phyloP scores from a whole-genome alignment of 1,140 invertebrate genomes.

The Globodera rostochiensis region DNA sequence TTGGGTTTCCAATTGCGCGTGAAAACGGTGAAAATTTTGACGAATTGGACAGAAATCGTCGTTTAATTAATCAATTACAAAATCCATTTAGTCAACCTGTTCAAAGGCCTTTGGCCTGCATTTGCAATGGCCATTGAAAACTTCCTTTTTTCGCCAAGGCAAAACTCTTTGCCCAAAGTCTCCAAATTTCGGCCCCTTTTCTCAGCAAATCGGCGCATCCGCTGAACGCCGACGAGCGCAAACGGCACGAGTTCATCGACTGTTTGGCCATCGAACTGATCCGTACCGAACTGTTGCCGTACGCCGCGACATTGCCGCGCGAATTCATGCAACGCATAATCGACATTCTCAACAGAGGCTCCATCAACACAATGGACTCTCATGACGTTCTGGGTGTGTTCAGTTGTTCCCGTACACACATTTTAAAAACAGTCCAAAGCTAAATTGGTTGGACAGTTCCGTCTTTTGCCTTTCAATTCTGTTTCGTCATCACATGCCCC shows the following conservation, averaged over 20 bases:
- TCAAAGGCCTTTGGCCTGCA: slow-evolving; percentile 76
- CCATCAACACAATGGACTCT: slow-evolving; percentile 72
- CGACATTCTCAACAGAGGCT: slow-evolving; percentile 86
- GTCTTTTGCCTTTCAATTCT: background rate
- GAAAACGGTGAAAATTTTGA: slow-evolving; percentile 71
- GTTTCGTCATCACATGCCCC: slow-evolving; percentile 7
- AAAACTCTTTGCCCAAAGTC: background rate
- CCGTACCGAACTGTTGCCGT: slow-evolving; percentile 81
- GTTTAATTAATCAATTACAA: slow-evolving; percentile 42
- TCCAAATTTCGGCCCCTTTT: background rate
- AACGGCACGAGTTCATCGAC: slow-evolving; percentile 58
- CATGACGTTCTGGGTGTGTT: slow-evolving; percentile 61
- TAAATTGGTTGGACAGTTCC: background rate
- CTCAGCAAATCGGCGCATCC: slow-evolving; percentile 75
- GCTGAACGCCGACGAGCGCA: slow-evolving; percentile 59
- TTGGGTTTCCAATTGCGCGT: slow-evolving; percentile 83
- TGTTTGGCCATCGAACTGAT: slow-evolving; percentile 80
- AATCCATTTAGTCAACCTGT: slow-evolving; percentile 64
- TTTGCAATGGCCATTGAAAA: slow-evolving; percentile 83
- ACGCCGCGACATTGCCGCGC: slow-evolving; percentile 78
- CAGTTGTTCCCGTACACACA: background rate
- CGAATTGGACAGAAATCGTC: slow-evolving; percentile 57
- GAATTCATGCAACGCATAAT: slow-evolving; percentile 85
- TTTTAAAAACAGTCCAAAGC: no score
- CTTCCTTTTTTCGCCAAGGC: slow-evolving; percentile 78